Evolutionary conservation across 2,113 vertebrate species (phyloP), one percentile per base, ranked within the genome.

Genomic region (Trematocara nigrifrons): DNA sequence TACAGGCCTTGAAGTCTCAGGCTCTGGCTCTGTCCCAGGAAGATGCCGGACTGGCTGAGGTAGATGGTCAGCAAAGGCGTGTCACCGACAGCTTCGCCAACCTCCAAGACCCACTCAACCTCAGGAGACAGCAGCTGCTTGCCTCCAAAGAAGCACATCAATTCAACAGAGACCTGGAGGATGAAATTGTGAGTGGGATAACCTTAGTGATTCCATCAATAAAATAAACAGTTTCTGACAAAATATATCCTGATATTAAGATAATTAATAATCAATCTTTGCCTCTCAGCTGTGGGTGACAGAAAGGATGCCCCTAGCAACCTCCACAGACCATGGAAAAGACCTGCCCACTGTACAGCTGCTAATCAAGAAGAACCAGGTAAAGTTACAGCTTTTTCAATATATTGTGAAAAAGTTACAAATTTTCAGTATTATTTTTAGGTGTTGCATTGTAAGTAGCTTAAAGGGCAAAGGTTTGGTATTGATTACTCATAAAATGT

Each of bases 341-440:
- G 98, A 98, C 89, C 95, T 99, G 45, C 97, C 98, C 47, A 97
- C 97, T 0, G 98, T 98, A 31, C 98, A 99, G 95, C 96, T 99
- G 13, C 96, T 99, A 29, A 98, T 97, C 84, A 98, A 99, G 94
- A 99, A 99, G 91, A 98, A 99, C 89, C 97, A 99, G 97, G 98
- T 97, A 92, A 89, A n/a, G 5, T 35, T 16, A 22, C 22, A 7
- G 16, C 22, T 2, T 54, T 10, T 53, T 54, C 47, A 11, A 18
- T 81, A 22, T 61, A 47, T 33, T 0, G 0, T 61, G 1, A 29
- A 10, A 18, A 22, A 79, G 35, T 52, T 29, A 51, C 40, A 16
- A 61, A 31, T 31, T 22, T 61, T 6, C 20, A 9, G 6, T 47
- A 47, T 74, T 76, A 76, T 76, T 76, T 49, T 49, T 76, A 18